phyloP scores from a whole-genome alignment of 2,113 vertebrate species.

The Microcebus tavaratra region DNA sequence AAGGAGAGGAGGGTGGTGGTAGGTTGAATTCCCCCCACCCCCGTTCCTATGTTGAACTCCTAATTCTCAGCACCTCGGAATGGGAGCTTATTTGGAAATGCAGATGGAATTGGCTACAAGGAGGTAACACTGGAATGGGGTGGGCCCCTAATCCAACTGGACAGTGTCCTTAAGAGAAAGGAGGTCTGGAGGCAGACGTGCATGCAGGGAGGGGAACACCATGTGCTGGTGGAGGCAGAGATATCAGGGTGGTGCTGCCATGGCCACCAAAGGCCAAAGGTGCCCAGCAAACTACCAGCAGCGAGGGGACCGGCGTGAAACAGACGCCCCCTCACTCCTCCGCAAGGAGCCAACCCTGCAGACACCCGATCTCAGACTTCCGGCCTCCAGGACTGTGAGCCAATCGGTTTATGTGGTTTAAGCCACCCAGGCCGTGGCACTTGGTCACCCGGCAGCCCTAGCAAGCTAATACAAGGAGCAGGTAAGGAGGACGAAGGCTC shows the following conservation, averaged over 20 bases:
- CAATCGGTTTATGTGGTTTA: too few species aligned
- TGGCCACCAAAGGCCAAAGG: background rate
- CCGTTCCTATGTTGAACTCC: background rate
- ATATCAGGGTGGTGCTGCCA: background rate
- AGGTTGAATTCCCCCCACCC: background rate
- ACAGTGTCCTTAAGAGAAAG: background rate
- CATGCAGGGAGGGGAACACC: fast-evolving
- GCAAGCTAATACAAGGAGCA: background rate
- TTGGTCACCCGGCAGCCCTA: background rate
- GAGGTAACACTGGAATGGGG: background rate
- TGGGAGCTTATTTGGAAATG: background rate
- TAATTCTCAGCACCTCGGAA: background rate
- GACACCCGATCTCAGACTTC: background rate
- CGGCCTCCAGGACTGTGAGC: background rate
- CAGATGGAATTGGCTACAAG: background rate
- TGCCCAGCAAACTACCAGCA: background rate
- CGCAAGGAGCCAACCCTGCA: background rate
- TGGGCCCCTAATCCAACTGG: background rate
- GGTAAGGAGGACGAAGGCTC: background rate
- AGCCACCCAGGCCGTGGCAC: background rate
- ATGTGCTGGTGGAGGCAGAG: background rate
- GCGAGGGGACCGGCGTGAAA: fast-evolving
- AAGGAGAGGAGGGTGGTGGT: background rate
- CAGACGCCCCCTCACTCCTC: too few species aligned
- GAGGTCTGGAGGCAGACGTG: background rate